phyloP scores from a whole-genome alignment of 2,797 vertebrate genomes.

The Phrynocephalus vlangalii region DNA sequence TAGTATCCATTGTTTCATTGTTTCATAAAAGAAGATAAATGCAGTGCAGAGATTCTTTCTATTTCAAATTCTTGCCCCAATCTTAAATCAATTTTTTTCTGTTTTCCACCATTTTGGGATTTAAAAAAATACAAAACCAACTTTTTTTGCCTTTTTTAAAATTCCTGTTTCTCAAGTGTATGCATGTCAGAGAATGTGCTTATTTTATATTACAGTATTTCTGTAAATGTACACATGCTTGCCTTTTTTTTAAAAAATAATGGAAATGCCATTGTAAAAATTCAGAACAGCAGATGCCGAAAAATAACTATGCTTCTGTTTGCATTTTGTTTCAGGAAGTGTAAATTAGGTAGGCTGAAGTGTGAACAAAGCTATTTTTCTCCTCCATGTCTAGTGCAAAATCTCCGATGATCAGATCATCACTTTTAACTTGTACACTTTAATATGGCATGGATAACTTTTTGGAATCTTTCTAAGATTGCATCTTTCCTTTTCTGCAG shows the following conservation, averaged over 20 bases:
- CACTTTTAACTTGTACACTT: neutral
- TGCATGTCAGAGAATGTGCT: too few species aligned
- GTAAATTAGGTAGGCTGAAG: neutral
- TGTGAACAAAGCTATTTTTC: neutral
- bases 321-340: neutral
- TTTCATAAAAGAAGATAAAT: neutral
- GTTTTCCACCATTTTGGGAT: neutral
- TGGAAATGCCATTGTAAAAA: neutral
- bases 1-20: neutral
- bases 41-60: neutral
- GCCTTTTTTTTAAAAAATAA: neutral
- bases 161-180: too few species aligned
- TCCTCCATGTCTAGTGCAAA: too few species aligned
- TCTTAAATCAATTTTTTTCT: neutral
- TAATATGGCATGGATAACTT: neutral
- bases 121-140: too few species aligned
- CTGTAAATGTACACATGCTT: neutral
- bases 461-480: neutral
- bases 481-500: neutral
- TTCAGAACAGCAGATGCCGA: neutral
- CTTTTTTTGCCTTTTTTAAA: too few species aligned
- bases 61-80: neutral
- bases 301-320: neutral
- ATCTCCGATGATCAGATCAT: neutral
- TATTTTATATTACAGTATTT: neutral